Evolutionary conservation across 2,888 invertebrate genomes (phyloP).

Genomic region (Tenthredo livida): DNA sequence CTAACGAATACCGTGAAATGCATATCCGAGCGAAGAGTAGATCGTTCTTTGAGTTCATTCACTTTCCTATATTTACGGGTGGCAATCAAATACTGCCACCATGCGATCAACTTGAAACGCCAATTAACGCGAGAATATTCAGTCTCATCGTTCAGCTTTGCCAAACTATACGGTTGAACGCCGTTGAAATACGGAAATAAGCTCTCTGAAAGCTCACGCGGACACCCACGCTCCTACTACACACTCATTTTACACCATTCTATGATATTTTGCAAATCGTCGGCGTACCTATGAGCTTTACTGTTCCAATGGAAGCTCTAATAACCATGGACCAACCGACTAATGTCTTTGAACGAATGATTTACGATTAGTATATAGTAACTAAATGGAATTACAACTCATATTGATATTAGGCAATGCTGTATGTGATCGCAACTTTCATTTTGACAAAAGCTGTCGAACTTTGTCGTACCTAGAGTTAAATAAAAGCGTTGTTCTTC

Average conservation of each 20-base stretch:
- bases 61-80: neutral
- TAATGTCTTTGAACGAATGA: neutral
- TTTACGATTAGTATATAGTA: neutral
- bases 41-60: constrained; percentile 40
- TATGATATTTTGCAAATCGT: neutral
- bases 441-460: neutral
- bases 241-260: constrained; percentile 28
- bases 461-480: neutral
- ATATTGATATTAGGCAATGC: neutral
- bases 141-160: constrained; percentile 28
- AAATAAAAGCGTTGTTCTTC: neutral
- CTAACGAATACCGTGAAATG: neutral
- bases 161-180: constrained; percentile 44
- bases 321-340: neutral
- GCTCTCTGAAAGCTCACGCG: constrained; percentile 19
- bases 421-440: neutral
- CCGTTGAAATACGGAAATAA: constrained; percentile 36
- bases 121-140: constrained; percentile 45
- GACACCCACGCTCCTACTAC: constrained; percentile 9
- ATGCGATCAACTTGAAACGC: constrained; percentile 34
- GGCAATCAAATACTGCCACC: constrained; percentile 24
- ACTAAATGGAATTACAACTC: neutral
- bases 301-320: neutral
- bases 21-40: neutral
- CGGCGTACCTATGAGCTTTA: neutral